Evolutionary conservation across 2,888 invertebrate species (phyloP).

Genomic region (Chrysodeixis includens): DNA sequence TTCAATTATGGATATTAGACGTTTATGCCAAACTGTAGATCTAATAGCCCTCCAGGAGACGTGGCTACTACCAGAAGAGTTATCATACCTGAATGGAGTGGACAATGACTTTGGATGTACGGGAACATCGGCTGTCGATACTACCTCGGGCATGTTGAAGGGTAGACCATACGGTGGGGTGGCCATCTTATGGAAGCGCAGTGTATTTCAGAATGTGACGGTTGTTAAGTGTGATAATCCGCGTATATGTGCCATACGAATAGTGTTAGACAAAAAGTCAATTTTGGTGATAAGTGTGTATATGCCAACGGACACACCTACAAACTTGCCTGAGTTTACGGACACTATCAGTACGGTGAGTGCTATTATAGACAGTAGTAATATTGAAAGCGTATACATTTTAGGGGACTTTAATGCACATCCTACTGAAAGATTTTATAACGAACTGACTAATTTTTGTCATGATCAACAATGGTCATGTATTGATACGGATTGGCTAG

Average conservation of each 20-base stretch:
- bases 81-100: slow-evolving; percentile 1
- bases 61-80: background rate
- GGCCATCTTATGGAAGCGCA: slow-evolving; percentile 11
- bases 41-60: too few species aligned
- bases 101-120: slow-evolving; percentile 13
- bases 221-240: slow-evolving; percentile 16
- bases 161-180: slow-evolving; percentile 16
- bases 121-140: slow-evolving; percentile 12
- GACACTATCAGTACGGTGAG: slow-evolving; percentile 14
- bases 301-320: slow-evolving; percentile 11
- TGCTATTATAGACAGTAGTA: slow-evolving; percentile 16
- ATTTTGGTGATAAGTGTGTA: slow-evolving; percentile 19
- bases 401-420: too few species aligned
- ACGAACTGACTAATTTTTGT: slow-evolving; percentile 14
- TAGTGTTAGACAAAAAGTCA: slow-evolving; percentile 10
- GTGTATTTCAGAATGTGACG: slow-evolving; percentile 10
- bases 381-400: slow-evolving; percentile 7
- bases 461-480: slow-evolving; percentile 12
- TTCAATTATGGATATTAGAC: background rate
- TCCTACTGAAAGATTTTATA: slow-evolving; percentile 13
- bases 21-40: background rate
- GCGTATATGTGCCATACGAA: slow-evolving; percentile 12
- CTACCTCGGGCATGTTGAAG: background rate
- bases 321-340: slow-evolving; percentile 17
- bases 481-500: background rate